Base-by-base conservation (phyloP, 2,113 vertebrate species). In the Chionodraco myersi region DNA sequence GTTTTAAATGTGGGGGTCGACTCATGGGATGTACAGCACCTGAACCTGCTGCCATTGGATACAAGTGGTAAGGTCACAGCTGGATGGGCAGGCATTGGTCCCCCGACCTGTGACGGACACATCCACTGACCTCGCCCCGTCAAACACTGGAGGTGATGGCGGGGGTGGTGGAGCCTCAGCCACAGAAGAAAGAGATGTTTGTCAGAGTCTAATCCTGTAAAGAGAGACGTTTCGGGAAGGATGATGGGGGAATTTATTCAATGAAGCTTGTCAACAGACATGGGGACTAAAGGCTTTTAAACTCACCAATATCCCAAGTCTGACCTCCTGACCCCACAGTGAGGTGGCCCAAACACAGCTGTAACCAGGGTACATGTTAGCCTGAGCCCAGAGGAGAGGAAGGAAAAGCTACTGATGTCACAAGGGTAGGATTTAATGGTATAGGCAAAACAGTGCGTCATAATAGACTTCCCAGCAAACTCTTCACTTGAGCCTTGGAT, bases 141-240 rank as follows among this genome's bases (percentile, higher is more conserved):
- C 70, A 64, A 73, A 85, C 59, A 4, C 70, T 54, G 71, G 23
- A 66, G 83, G 18, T 76, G 62, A 52, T 36, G 26, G 62, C 13
- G 61, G 74, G 81, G 82, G 77, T 7, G 49, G 54, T 18, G 14
- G 52, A 58, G 65, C 34, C 77, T 84, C 54, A 3, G 62, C 72
- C 68, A 44, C 64, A 30, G 61, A 79, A 88, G 84, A 89, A 88
- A 89, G 87, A 77, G 75, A 76, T 92, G 86, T 94, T 95, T 94
- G 92, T 89, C 82, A 62, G 75, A 68, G 86, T 72, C 89, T 95
- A 95, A 96, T 95, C 94, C 93, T 92, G 89, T 94, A 94, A 96
- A 93, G 92, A 85, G 69, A 87, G 72, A 74, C 59, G 61, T 93
- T 91, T 80, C 81, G 66, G 85, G 88, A 90, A 85, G 88, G 86